Percentiles rank a stretch among this genome's conserved stretches.
These are phyloP conservation scores for Conus betulinus DNA, from an alignment of 1,140 invertebrate species.

Conservation along the genomic window DNA sequence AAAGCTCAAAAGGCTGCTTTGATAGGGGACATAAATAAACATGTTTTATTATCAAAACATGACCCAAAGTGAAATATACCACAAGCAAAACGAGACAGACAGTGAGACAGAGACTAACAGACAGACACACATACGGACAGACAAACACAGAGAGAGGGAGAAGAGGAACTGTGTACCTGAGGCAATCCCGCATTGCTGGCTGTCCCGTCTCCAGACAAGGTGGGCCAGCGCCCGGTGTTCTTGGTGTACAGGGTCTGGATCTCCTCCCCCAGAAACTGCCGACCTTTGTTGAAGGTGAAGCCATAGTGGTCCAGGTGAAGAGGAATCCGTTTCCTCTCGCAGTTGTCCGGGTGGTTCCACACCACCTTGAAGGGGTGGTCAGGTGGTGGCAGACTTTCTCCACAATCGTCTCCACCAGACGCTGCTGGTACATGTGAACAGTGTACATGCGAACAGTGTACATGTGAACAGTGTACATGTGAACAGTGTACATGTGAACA, in stretches of 20 bases:
- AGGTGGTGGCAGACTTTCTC: background rate
- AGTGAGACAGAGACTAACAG: no score
- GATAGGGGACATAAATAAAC: no score
- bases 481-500: no score
- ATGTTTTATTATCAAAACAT: no score
- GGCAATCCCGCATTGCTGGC: background rate
- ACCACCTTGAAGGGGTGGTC: background rate
- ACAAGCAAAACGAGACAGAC: no score
- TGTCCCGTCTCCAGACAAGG: background rate
- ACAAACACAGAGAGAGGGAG: no score
- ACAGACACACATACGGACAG: no score
- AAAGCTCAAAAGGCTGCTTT: no score
- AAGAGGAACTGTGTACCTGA: background rate
- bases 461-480: no score
- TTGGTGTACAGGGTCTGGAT: background rate
- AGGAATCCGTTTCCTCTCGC: background rate
- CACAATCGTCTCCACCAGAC: background rate
- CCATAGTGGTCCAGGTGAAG: background rate
- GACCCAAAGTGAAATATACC: no score
- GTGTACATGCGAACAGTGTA: no score
- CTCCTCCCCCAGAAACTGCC: background rate
- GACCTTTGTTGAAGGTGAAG: background rate
- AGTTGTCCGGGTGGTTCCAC: slow-evolving; percentile 26
- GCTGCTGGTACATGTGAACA: background rate
- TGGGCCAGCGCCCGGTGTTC: background rate